Percentiles rank a stretch among this genome's conserved stretches.
These are phyloP conservation scores for Tangara arthus DNA, from an alignment of 2,797 vertebrate species.

Conservation along the genomic window DNA sequence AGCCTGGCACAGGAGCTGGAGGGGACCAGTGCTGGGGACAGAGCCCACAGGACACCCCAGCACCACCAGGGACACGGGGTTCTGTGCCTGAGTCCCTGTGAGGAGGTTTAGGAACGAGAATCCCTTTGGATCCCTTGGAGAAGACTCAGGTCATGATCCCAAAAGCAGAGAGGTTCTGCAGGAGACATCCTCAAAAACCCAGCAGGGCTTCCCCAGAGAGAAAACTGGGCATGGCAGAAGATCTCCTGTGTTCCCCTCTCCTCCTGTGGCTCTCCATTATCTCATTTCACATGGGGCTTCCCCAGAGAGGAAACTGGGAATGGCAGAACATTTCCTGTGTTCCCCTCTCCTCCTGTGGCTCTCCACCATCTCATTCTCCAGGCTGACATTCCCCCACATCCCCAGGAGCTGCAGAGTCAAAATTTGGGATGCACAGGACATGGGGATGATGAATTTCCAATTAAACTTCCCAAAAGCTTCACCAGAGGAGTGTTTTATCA, in stretches of 20 bases:
- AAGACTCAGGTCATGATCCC: background rate
- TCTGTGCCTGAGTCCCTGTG: too few species aligned
- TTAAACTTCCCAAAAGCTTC: background rate
- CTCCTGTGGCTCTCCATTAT: too few species aligned
- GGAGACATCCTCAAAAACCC: too few species aligned
- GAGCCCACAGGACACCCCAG: background rate
- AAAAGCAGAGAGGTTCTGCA: background rate
- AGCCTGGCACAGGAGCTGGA: background rate
- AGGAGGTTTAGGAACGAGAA: accelerated
- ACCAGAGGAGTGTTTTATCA: background rate
- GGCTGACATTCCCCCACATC: background rate
- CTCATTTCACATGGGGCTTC: too few species aligned
- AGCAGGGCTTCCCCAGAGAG: too few species aligned
- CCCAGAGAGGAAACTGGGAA: too few species aligned
- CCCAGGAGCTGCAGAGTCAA: accelerated
- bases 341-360: background rate
- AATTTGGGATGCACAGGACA: background rate
- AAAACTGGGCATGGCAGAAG: too few species aligned
- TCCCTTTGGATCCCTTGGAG: background rate
- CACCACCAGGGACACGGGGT: background rate
- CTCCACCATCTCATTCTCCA: background rate
- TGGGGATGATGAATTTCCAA: background rate
- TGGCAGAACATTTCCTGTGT: too few species aligned
- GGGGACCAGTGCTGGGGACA: background rate
- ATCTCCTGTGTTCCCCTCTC: too few species aligned